Conservation (phyloP, 2,797 vertebrate genomes). For the Halcyon chelicuti region DNA sequence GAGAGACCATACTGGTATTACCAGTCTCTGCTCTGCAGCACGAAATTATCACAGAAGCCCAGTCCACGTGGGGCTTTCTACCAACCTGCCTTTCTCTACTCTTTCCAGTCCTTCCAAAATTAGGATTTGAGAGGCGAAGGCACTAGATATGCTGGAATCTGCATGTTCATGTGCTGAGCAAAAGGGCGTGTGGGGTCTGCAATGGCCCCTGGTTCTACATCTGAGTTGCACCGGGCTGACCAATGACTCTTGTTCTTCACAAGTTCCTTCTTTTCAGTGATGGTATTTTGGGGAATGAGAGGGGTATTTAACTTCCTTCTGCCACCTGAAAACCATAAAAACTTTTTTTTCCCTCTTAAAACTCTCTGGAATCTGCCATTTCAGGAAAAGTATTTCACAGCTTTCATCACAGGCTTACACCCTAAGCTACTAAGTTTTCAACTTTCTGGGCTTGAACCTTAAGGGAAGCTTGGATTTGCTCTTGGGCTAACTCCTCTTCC, state of each 20-base stretch:
- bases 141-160: neutral
- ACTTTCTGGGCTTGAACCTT: neutral
- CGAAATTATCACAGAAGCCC: neutral
- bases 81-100: neutral
- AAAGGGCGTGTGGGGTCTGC: neutral
- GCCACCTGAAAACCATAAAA: neutral
- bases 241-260: neutral
- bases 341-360: neutral
- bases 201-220: neutral
- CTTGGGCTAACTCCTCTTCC: neutral
- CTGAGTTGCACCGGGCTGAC: neutral
- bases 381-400: neutral
- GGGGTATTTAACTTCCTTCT: neutral
- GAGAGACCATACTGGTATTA: fast-evolving
- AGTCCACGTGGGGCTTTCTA: neutral
- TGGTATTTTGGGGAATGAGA: neutral
- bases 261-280: neutral
- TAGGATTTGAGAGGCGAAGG: neutral
- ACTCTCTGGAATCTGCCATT: neutral
- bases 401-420: neutral
- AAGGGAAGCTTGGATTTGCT: neutral
- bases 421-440: neutral
- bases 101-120: neutral
- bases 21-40: neutral
- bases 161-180: neutral